A percentile compares a stretch with the other conserved stretches of the same genome.
phyloP scores from a whole-genome alignment of 2,797 vertebrate species.

The Melanogrammus aeglefinus region DNA sequence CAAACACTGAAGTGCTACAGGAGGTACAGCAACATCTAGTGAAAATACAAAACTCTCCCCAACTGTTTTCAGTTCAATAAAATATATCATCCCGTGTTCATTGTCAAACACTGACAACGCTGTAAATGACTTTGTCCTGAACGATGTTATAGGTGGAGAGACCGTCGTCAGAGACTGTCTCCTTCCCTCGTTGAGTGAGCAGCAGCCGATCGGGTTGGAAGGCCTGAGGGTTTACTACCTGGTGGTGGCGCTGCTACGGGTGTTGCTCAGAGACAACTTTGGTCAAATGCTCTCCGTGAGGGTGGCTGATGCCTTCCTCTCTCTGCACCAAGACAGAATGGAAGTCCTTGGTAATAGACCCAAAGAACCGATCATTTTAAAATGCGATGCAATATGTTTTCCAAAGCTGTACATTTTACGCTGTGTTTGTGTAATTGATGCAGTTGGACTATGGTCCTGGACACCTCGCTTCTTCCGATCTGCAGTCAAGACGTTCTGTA shows the following conservation, averaged over 20 bases:
- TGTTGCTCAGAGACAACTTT: background rate
- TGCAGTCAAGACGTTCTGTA: conserved; percentile 53
- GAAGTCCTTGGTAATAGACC: conserved; percentile 55
- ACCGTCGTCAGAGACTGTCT: conserved; percentile 37
- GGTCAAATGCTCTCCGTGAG: conserved; percentile 17
- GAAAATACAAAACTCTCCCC: background rate
- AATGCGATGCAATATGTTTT: background rate
- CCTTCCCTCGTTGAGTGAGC: conserved; percentile 41
- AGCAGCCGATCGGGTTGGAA: conserved; percentile 51
- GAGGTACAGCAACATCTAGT: conserved; percentile 26
- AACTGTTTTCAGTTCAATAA: background rate
- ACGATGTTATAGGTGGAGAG: conserved; percentile 57
- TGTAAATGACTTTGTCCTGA: background rate
- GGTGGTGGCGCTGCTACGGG: conserved; percentile 60
- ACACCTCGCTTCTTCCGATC: conserved; percentile 55
- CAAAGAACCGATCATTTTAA: background rate
- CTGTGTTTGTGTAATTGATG: conserved; percentile 22
- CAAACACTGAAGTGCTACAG: conserved; percentile 26
- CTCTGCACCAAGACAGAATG: conserved; percentile 30
- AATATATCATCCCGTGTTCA: background rate
- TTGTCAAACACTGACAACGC: background rate
- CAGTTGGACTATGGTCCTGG: conserved; percentile 66
- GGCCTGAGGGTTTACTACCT: conserved; percentile 68
- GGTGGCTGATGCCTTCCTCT: conserved; percentile 46
- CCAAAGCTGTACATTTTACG: background rate